These are phyloP conservation scores for Gryon sp. DNA, from an alignment of 1,140 invertebrate species.

Conservation along the genomic window DNA sequence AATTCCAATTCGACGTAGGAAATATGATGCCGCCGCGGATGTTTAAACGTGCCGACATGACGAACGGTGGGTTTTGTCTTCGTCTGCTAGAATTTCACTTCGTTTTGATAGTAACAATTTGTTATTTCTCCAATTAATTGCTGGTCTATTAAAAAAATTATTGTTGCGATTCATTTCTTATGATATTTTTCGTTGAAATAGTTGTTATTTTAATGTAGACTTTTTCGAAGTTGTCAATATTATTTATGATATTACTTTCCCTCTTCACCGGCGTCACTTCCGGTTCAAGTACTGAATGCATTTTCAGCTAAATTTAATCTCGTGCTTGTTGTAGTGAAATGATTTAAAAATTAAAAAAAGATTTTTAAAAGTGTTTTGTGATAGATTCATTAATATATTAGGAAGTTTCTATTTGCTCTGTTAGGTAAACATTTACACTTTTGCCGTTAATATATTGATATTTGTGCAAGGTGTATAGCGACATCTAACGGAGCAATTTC, in stretches of 20 bases:
- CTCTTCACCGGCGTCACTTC: slow-evolving; percentile 65
- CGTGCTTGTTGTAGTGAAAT: neutral
- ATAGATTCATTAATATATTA: neutral
- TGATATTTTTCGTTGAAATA: neutral
- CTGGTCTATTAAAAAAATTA: too few species aligned
- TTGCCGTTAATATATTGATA: too few species aligned
- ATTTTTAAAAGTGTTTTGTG: neutral
- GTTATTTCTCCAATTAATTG: too few species aligned
- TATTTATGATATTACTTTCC: slow-evolving; percentile 65
- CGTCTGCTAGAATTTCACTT: slow-evolving; percentile 24
- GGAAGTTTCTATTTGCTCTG: neutral
- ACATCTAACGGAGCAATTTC: neutral
- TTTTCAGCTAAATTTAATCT: neutral
- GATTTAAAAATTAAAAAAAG: neutral
- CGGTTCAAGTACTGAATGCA: slow-evolving; percentile 25
- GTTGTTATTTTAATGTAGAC: neutral
- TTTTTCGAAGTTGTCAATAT: slow-evolving; percentile 36
- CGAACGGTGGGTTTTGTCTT: slow-evolving; percentile 37
- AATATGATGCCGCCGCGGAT: slow-evolving; percentile 68
- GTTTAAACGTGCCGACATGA: slow-evolving; percentile 71
- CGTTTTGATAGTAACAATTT: neutral
- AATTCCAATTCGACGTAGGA: slow-evolving; percentile 47
- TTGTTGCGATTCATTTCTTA: slow-evolving; percentile 1
- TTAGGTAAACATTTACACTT: too few species aligned
- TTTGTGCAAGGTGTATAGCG: too few species aligned